A percentile compares a stretch with the other conserved stretches of the same genome.
phyloP scores from a whole-genome alignment of 2,888 invertebrate genomes.

The Drosophila falleni region DNA sequence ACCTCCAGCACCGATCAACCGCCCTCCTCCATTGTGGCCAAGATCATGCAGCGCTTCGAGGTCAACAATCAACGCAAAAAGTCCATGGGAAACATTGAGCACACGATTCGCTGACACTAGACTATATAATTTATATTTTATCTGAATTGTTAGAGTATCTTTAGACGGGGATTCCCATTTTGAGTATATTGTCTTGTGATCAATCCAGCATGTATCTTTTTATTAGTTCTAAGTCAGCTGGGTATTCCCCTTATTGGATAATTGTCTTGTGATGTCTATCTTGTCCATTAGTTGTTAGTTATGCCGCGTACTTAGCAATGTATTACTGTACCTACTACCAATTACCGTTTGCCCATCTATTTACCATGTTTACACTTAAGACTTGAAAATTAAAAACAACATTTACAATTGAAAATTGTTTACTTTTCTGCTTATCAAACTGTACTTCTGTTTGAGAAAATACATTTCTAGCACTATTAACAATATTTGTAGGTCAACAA shows the following conservation, averaged over 20 bases:
- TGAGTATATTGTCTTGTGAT: constrained; percentile 1
- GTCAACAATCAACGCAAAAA: constrained; percentile 87
- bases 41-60: constrained; percentile 91
- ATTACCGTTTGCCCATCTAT: constrained; percentile 22
- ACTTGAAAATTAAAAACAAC: constrained; percentile 34
- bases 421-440: neutral
- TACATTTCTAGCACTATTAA: neutral
- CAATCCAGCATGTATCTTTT: neutral
- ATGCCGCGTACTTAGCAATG: constrained; percentile 74
- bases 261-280: constrained; percentile 66
- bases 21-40: constrained; percentile 92
- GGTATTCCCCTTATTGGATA: constrained; percentile 18
- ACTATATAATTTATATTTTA: neutral
- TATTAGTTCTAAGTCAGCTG: constrained; percentile 16
- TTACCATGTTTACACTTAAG: constrained; percentile 21
- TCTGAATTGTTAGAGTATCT: neutral
- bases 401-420: constrained; percentile 11
- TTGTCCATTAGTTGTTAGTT: constrained; percentile 75
- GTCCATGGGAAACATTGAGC: constrained; percentile 83
- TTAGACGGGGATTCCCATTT: neutral
- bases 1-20: constrained; percentile 92
- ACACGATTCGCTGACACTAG: constrained; percentile 55
- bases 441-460: neutral
- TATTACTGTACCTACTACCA: constrained; percentile 49
- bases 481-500: neutral